These are phyloP conservation scores for Maniola jurtina DNA, from an alignment of 1,140 invertebrate genomes.

Conservation along the genomic window DNA sequence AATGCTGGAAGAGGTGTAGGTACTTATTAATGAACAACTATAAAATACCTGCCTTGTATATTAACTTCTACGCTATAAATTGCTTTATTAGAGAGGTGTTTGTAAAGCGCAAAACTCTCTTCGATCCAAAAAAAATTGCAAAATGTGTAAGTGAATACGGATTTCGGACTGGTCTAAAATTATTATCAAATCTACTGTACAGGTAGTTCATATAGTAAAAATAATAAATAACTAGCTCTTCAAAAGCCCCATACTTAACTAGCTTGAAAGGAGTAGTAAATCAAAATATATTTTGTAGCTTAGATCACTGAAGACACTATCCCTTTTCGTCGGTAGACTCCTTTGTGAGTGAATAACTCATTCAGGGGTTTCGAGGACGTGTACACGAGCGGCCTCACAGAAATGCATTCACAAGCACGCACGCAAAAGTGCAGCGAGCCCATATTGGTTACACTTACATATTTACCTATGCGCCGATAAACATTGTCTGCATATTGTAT, in stretches of 20 bases:
- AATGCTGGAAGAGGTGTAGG: no score
- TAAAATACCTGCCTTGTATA: no score
- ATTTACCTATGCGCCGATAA: conserved; percentile 14
- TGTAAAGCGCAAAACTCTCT: no score
- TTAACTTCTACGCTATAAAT: no score
- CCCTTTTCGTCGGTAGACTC: conserved; percentile 37
- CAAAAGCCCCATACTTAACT: background rate
- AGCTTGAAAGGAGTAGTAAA: background rate
- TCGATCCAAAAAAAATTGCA: no score
- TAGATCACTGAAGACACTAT: conserved; percentile 25
- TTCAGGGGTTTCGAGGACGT: conserved; percentile 53
- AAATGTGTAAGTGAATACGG: no score
- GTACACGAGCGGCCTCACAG: conserved; percentile 53
- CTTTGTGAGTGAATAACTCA: conserved; percentile 58
- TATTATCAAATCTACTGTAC: no score
- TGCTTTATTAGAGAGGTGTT: no score
- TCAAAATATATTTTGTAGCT: background rate
- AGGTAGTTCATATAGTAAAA: no score
- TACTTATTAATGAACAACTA: no score
- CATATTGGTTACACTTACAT: conserved; percentile 35
- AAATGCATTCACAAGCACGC: conserved; percentile 73
- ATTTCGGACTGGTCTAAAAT: no score
- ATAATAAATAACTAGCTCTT: no score
- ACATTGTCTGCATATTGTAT: conserved; percentile 16
- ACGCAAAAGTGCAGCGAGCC: conserved; percentile 46